Evolutionary conservation across 2,113 vertebrate genomes (phyloP).

Genomic region (Actinemys pallida): DNA sequence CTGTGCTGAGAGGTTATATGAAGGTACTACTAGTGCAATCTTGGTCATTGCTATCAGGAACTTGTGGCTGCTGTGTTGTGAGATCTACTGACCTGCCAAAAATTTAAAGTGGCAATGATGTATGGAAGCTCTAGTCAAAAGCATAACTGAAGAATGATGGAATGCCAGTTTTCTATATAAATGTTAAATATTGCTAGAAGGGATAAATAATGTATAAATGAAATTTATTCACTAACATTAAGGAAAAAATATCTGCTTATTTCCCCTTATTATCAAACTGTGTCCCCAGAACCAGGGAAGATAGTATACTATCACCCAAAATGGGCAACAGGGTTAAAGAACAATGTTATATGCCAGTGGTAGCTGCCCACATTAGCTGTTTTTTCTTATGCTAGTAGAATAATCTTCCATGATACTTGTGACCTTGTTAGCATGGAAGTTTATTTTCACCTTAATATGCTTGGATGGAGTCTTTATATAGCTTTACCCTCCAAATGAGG

Average conservation of each 20-base stretch:
- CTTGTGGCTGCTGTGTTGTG: conserved; percentile 50
- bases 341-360: not conserved
- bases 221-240: not conserved
- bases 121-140: conserved; percentile 73
- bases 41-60: conserved; percentile 52
- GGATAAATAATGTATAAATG: conserved; percentile 39
- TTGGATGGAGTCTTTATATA: not conserved
- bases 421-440: not conserved
- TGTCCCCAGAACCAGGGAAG: not conserved
- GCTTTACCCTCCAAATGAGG: not conserved
- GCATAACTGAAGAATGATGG: conserved; percentile 58
- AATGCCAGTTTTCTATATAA: conserved; percentile 51
- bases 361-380: not conserved
- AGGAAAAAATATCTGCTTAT: not conserved
- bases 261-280: not conserved
- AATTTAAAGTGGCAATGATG: conserved; percentile 56
- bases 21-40: conserved; percentile 47
- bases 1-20: conserved; percentile 57
- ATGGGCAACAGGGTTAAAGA: not conserved
- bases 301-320: not conserved
- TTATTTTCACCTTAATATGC: not conserved
- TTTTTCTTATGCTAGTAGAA: not conserved
- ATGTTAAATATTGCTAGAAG: conserved; percentile 62
- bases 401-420: not conserved
- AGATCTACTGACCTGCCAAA: conserved; percentile 53